phyloP scores from a whole-genome alignment of 37 sponge, comb jelly and placozoan genomes.

The Cliona cf. orientalis region DNA sequence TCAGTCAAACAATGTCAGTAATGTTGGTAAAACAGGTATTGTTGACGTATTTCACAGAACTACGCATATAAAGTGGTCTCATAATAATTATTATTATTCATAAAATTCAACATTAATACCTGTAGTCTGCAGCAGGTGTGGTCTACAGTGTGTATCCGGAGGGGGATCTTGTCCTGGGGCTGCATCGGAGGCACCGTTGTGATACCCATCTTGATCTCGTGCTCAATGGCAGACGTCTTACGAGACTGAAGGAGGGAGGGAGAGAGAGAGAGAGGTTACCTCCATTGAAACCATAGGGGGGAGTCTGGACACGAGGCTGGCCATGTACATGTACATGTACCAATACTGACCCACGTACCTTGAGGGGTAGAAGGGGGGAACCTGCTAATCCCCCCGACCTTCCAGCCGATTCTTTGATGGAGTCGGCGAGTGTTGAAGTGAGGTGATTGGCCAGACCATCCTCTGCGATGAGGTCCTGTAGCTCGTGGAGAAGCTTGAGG shows the following conservation, averaged over 20 bases:
- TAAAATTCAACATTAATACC: too few species aligned
- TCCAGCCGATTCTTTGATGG: conserved; percentile 16
- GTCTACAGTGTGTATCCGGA: conserved; percentile 40
- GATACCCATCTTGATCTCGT: conserved; percentile 53
- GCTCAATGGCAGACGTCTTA: conserved; percentile 15
- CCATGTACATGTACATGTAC: too few species aligned
- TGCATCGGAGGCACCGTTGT: conserved; percentile 36
- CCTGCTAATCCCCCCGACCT: not conserved
- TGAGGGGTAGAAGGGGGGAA: not conserved
- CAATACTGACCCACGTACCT: conserved; percentile 6
- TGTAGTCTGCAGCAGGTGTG: conserved; percentile 44
- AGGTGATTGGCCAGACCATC: conserved; percentile 42
- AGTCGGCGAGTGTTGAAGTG: conserved; percentile 39
- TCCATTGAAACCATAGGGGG: too few species aligned
- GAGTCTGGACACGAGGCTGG: too few species aligned
- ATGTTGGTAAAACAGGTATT: too few species aligned
- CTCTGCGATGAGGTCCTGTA: conserved; percentile 39
- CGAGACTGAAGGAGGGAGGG: not conserved
- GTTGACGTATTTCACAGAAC: too few species aligned
- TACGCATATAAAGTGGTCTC: too few species aligned
- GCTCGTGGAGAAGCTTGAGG: conserved; percentile 47
- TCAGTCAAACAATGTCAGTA: too few species aligned
- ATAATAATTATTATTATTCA: too few species aligned
- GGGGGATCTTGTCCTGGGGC: conserved; percentile 47
- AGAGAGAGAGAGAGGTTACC: not conserved